Conservation (phyloP, 2,797 vertebrate species). For the Coendou prehensilis region DNA sequence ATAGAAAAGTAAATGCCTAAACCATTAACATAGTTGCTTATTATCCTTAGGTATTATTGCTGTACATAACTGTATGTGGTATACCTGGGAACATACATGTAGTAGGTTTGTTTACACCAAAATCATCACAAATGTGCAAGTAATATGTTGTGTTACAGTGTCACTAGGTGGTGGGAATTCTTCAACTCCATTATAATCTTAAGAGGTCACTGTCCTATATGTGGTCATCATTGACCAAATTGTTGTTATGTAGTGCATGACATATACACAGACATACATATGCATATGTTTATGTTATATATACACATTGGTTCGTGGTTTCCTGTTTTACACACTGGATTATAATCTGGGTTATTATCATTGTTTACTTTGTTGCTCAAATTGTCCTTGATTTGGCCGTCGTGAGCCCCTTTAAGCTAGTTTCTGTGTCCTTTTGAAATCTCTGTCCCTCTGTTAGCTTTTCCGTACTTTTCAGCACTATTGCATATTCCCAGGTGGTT, state of each 20-base stretch:
- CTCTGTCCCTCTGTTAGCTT: not conserved
- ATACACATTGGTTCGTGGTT: not conserved
- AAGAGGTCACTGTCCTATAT: not conserved
- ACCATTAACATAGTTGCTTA: not conserved
- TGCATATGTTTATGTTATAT: not conserved
- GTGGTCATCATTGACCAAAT: not conserved
- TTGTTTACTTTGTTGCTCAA: not conserved
- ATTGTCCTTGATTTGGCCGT: not conserved
- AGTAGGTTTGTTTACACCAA: too few relatives aligned
- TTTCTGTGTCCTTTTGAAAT: conserved; percentile 54
- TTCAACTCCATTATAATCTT: not conserved
- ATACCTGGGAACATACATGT: not conserved
- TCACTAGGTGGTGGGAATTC: not conserved
- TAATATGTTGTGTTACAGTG: too few relatives aligned
- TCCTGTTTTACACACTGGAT: not conserved
- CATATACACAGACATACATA: not conserved
- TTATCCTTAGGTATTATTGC: not conserved
- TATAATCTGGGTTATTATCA: not conserved
- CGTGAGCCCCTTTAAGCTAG: not conserved
- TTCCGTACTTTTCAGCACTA: conserved; percentile 5
- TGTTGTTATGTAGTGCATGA: not conserved
- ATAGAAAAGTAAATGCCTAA: not conserved
- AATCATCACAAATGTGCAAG: not conserved
- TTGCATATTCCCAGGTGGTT: not conserved
- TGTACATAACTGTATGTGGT: too few relatives aligned